A percentile compares a stretch with the other conserved stretches of the same genome.
These are phyloP conservation scores for Psilopogon haemacephalus DNA, from an alignment of 2,113 vertebrate genomes.

Conservation along the genomic window DNA sequence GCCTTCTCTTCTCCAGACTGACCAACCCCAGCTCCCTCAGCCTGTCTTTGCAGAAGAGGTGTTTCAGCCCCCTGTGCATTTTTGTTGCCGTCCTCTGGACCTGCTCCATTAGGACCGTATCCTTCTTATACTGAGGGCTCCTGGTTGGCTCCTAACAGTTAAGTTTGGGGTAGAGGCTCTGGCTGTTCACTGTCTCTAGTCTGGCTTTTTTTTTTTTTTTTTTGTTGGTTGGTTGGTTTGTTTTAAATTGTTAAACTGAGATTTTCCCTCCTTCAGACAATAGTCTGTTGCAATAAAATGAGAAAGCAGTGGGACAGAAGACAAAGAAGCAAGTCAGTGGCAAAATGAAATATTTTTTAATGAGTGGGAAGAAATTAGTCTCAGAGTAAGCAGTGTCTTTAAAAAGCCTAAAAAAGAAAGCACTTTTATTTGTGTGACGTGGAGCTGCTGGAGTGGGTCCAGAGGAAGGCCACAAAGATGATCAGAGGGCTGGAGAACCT, in stretches of 20 bases:
- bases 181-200: background rate
- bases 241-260: background rate
- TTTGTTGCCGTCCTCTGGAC: no score
- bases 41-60: no score
- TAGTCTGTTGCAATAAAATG: background rate
- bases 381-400: background rate
- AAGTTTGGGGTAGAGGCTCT: background rate
- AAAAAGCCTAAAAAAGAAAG: background rate
- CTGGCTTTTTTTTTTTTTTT: no score
- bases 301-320: conserved; percentile 1
- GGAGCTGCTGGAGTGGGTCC: no score
- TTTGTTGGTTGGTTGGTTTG: no score
- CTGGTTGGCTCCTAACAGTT: background rate
- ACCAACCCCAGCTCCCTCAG: no score
- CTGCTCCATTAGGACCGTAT: no score
- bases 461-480: no score
- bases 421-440: background rate
- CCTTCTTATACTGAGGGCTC: no score
- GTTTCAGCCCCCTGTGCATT: no score
- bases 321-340: background rate
- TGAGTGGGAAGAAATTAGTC: background rate
- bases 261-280: background rate
- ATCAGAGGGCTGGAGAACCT: no score
- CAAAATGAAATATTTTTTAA: background rate
- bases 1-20: no score